phyloP scores from a whole-genome alignment of 2,113 vertebrate species.

The Embiotoca jacksoni region DNA sequence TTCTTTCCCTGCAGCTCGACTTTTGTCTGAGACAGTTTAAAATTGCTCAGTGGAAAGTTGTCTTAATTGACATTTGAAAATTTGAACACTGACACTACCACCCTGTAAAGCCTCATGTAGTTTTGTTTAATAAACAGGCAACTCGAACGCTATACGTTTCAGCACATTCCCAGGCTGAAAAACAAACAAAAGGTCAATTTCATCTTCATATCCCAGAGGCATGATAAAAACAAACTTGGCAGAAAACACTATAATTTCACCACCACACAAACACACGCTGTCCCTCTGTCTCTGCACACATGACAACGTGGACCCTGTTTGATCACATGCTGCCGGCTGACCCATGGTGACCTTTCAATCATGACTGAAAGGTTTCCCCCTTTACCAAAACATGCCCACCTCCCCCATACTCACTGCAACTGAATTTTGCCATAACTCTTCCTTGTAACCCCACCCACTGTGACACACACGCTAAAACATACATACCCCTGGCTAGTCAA shows the following conservation, averaged over 20 bases:
- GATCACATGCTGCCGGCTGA: conserved; percentile 56
- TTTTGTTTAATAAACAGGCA: too few relatives aligned
- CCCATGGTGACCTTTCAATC: conserved; percentile 68
- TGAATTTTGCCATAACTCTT: conserved; percentile 56
- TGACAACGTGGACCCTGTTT: conserved; percentile 30
- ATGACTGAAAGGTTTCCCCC: conserved; percentile 56
- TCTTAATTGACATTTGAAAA: too few relatives aligned
- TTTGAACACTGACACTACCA: too few relatives aligned
- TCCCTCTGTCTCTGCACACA: conserved; percentile 23
- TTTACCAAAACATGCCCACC: conserved; percentile 47
- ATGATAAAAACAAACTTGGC: conserved; percentile 17
- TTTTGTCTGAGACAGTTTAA: background rate
- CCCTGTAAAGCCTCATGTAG: too few relatives aligned
- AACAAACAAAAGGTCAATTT: conserved; percentile 25
- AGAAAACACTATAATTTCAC: conserved; percentile 32
- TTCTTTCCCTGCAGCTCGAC: background rate
- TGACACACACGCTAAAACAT: conserved; percentile 52
- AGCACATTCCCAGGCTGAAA: background rate
- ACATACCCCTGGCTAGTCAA: conserved; percentile 55
- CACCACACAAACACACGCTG: conserved; percentile 17
- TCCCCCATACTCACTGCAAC: conserved; percentile 40
- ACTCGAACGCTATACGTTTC: too few relatives aligned
- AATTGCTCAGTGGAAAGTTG: too few relatives aligned
- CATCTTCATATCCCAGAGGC: conserved; percentile 30
- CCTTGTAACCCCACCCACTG: conserved; percentile 55